Evolutionary conservation across 2,888 invertebrate genomes (phyloP), one percentile per base, ranked within the genome.

Genomic region (Lochmaea capreae): DNA sequence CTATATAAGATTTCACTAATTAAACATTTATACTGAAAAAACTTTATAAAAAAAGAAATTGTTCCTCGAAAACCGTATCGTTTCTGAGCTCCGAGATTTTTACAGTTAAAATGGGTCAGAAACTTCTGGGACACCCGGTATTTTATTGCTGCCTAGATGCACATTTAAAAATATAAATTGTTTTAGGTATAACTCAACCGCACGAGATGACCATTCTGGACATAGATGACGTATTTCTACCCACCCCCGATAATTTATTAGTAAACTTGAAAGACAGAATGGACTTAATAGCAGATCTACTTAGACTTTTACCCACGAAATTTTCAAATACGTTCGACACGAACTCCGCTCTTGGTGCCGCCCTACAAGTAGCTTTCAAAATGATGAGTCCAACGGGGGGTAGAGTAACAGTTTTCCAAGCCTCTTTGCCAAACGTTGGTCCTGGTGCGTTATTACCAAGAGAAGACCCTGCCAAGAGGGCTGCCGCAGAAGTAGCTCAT

Each of bases 311-410:
- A 78, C 98, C 98, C 1, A 89, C 89, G 66, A 90, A 95, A 81
- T 89, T 90, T 75, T 85, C 87, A 58, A 90, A 90, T 59, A 90
- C 89, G 8, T 92, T 89, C 79, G 93, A 94, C 83, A 94, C 94
- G 2, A 93, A 93, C 74, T 94, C 93, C 79, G 97, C 97, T 12
- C 89, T 99, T 14, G 99, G 99, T 2, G 94, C 98, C 5, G 98
- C 98, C 1, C 88, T 99, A 46, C 95, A 96, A 86, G 95, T 96
- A 58, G 97, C 96, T 0, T 95, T 93, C 84, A 97, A 97, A 88
- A 90, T 99, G 77, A 94, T 97, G 93, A 94, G 93, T 77, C 91
- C 96, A 1, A 95, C 97, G 3, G 99, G 99, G 65, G 99, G 99
- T 9, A 91, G 99, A 65, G 91, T 99, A 22, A 96, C 98, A 9